Base-by-base conservation (phyloP, 2,113 vertebrate species). In the Lepus timidus region DNA sequence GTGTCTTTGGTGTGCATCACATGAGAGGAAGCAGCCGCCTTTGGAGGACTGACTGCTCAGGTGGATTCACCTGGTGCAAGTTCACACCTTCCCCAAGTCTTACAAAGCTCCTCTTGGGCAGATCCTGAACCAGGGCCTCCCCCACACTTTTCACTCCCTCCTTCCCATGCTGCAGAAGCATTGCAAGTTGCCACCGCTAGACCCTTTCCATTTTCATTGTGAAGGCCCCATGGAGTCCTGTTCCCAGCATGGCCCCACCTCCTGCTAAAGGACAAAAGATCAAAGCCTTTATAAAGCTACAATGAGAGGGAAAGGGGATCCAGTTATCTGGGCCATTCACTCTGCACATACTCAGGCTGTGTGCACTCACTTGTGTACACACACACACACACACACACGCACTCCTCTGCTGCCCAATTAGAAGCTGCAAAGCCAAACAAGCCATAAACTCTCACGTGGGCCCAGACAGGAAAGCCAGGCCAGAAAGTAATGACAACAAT, bases 351-450 rank as follows among this genome's bases (percentile, higher is more conserved):
- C 39, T 31, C 52, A 91, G 65, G n/a, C 76, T 62, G 64, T 78
- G 22, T 65, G 64, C 51, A 62, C 33, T 19, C 58, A 68, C 44
- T n/a, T 14, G 3, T n/a, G 4, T 12, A 20, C 3, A 12, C 2
- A 13, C 14, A 36, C 4, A 49, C 27, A 51, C n/a, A 39, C 73
- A 51, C 39, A 23, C 44, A 9, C 27, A n/a, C n/a, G n/a, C n/a
- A 51, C 39, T 17, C 33, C 29, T 0, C 27, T 1, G 68, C 90
- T 90, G 92, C 64, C 86, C 74, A 86, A 93, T 93, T 92, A 95
- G 73, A 96, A 96, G 96, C 39, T 88, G 33, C 76, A 85, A 91
- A 95, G 84, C 91, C 95, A 89, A 95, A 95, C 44, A 91, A 84
- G 78, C 36, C 87, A 85, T 94, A 79, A 92, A 91, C 84, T 85